A percentile compares a stretch with the other conserved stretches of the same genome.
phyloP scores from a whole-genome alignment of 2,113 vertebrate species.

The Hemibates koningsi region DNA sequence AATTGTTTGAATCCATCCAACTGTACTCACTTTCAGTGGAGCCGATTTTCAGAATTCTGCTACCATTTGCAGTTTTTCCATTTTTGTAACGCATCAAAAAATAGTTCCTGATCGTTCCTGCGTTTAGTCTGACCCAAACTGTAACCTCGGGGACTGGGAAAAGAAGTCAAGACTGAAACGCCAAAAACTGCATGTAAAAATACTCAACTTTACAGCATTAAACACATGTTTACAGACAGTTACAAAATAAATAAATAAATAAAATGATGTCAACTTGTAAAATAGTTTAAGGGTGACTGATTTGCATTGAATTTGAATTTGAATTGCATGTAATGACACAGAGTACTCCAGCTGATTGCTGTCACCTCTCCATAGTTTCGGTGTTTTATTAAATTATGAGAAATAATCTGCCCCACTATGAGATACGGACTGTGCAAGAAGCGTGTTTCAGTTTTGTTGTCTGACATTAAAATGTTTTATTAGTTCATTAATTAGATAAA shows the following conservation, averaged over 20 bases:
- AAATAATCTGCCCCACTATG: background rate
- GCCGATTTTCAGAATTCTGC: background rate
- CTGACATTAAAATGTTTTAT: background rate
- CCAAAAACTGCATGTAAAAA: background rate
- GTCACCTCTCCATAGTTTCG: background rate
- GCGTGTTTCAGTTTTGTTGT: background rate
- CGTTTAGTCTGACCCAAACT: background rate
- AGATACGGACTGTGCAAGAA: fast-evolving
- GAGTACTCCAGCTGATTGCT: background rate
- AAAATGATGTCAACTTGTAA: background rate
- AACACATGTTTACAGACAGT: background rate
- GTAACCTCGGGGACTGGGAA: background rate
- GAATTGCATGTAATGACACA: background rate
- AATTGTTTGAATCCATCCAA: background rate
- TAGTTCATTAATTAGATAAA: background rate
- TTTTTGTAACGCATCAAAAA: background rate
- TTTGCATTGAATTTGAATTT: background rate
- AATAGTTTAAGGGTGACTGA: background rate
- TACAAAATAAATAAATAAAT: background rate
- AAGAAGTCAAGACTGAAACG: background rate
- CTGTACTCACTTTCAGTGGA: background rate
- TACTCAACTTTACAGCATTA: background rate
- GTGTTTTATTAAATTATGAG: background rate
- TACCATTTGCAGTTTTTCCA: background rate
- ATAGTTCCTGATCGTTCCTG: fast-evolving